These are phyloP conservation scores for Tetraodon nigroviridis DNA, from an alignment of 2,113 vertebrate species.

Conservation along the genomic window DNA sequence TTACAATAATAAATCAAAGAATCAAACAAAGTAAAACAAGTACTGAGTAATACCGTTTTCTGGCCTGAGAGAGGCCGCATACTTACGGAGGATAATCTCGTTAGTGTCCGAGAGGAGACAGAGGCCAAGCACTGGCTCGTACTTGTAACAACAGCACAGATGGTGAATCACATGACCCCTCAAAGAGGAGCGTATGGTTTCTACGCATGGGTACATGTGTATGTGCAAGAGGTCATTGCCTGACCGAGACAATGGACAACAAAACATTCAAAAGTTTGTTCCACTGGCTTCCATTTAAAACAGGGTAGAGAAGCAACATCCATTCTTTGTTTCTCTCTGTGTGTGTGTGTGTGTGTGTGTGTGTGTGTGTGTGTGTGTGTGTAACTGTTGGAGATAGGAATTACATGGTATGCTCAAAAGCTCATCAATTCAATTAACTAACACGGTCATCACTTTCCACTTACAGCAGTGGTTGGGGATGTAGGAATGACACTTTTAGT, in stretches of 20 bases:
- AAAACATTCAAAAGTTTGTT: constrained; percentile 67
- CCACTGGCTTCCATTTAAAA: constrained; percentile 59
- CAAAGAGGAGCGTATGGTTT: constrained; percentile 20
- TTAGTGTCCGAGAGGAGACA: constrained; percentile 58
- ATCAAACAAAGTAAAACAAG: constrained; percentile 3
- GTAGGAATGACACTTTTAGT: background rate
- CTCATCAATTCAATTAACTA: constrained; percentile 1
- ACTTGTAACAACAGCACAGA: constrained; percentile 65
- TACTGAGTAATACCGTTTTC: constrained; percentile 23
- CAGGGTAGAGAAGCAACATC: constrained; percentile 10
- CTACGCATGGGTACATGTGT: constrained; percentile 30
- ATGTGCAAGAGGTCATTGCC: constrained; percentile 39
- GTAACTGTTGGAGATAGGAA: background rate
- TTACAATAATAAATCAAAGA: no score
- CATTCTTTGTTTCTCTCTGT: constrained; percentile 34
- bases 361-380: background rate
- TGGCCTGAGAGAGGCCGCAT: constrained; percentile 28
- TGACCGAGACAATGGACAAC: constrained; percentile 59
- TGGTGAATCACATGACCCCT: constrained; percentile 67
- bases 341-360: background rate
- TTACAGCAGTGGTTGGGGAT: background rate
- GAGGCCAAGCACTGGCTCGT: constrained; percentile 37
- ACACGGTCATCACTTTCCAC: constrained; percentile 9
- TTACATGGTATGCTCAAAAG: constrained; percentile 1
- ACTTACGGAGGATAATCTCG: constrained; percentile 74